Evolutionary conservation across 2,888 invertebrate species (phyloP).

Genomic region (Mantis religiosa): DNA sequence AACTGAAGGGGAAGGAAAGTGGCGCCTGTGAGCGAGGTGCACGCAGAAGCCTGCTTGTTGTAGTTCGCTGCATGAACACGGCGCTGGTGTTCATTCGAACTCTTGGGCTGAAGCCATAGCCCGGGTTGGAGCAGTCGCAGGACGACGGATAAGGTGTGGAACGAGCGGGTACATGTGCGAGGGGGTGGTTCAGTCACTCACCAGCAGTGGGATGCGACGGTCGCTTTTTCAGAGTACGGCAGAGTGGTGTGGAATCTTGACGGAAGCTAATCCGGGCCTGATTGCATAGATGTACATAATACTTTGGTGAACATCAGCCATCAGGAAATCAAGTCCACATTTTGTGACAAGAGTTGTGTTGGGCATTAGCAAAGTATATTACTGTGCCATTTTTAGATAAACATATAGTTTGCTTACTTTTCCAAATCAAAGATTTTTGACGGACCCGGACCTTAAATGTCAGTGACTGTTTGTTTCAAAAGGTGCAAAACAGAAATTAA

Average conservation of each 20-base stretch:
- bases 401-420: background rate
- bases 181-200: constrained; percentile 2
- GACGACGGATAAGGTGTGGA: background rate
- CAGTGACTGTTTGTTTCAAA: background rate
- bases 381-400: background rate
- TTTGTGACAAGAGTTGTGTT: background rate
- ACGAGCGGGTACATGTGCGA: background rate
- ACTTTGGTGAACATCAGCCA: no score
- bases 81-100: background rate
- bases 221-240: background rate
- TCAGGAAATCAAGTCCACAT: no score
- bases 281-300: background rate
- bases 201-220: constrained; percentile 7
- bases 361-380: background rate
- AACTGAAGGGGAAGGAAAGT: background rate
- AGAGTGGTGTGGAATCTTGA: background rate
- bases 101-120: background rate
- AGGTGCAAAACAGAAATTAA: background rate
- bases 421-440: constrained; percentile 4
- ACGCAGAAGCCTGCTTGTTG: background rate
- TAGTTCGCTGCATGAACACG: background rate
- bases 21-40: background rate
- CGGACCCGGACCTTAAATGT: background rate
- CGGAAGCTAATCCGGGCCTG: background rate
- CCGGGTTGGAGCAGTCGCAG: background rate